Evolutionary conservation across 1,140 invertebrate species (phyloP), one percentile per base, ranked within the genome.

Genomic region (Zaprionus kolodkinae): DNA sequence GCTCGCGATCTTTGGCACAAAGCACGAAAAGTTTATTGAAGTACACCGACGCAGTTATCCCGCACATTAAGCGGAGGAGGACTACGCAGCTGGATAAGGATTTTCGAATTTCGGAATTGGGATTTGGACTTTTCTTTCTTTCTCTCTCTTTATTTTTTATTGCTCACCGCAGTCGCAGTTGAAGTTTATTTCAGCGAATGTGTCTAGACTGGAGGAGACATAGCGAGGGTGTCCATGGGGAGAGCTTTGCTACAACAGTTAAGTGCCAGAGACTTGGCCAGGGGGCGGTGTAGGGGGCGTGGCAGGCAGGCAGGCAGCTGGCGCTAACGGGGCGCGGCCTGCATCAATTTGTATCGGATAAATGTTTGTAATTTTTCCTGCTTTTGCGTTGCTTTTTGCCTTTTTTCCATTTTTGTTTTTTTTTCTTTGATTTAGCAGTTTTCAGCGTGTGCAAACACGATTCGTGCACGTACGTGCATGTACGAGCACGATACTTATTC

Each of bases 161-260:
- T 73, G 74, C 69, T 36, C 36, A 15, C 45, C 72, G 9, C 45
- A 65, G 45, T 43, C 55, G 33, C 55, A 70, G 67, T 73, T 55
- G 60, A 77, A 63, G 54, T 71, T 75, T 70, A 75, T 70, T 78
- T 69, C 52, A 9, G 21, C 65, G 75, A 75, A 69, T 68, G 68
- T 60, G 77, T 73, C 77, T 79, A 79, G 74, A 79, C 77, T 40
- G 33, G 70, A 33, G 33, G 70, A 21, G 33, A 59, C 10, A 54
- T 11, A 35, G 9, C 12, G 30, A 12, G 48, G 12, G 9, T 43
- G 12, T n/a, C 17, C 12, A 3, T 0, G 38, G 21, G 11, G n/a
- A 56, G 43, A n/a, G 45, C 5, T 30, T 30, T 1, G 13, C 12
- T 56, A 56, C 60, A 55, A 30, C 43, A 33, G 62, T 52, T 43